A percentile compares a stretch with the other conserved stretches of the same genome.
Evolutionary conservation across 1,140 invertebrate species (phyloP).

Genomic region (Drosophila punjabiensis): DNA sequence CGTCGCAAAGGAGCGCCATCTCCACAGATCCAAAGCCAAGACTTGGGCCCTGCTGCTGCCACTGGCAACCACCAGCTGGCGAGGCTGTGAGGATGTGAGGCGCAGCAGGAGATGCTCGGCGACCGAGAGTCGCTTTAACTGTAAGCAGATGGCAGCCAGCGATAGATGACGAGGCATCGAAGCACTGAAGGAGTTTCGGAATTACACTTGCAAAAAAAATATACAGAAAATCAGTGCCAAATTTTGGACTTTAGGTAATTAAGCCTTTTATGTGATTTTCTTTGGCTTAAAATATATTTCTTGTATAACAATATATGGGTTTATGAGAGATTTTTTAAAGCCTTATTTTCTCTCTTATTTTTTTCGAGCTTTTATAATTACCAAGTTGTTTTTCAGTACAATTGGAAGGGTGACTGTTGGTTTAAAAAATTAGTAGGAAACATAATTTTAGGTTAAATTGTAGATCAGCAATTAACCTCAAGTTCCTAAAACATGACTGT

Average conservation of each 20-base stretch:
- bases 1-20: constrained; percentile 72
- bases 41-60: neutral
- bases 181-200: constrained; percentile 19
- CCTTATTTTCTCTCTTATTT: too few species aligned
- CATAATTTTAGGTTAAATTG: too few species aligned
- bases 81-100: neutral
- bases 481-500: too few species aligned
- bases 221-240: neutral
- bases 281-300: neutral
- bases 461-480: too few species aligned
- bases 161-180: constrained; percentile 62
- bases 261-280: neutral
- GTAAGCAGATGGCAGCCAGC: constrained; percentile 73
- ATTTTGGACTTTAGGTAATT: too few species aligned
- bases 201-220: neutral
- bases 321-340: neutral
- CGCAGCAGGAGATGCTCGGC: constrained; percentile 54
- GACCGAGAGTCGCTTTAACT: constrained; percentile 65
- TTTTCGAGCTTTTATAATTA: too few species aligned
- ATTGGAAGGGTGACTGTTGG: too few species aligned
- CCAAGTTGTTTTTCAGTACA: too few species aligned
- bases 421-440: too few species aligned
- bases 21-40: neutral
- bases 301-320: neutral
- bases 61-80: constrained; percentile 7